These are phyloP conservation scores for Lordiphosa fenestrarum DNA, from an alignment of 2,888 invertebrate species.

Conservation along the genomic window DNA sequence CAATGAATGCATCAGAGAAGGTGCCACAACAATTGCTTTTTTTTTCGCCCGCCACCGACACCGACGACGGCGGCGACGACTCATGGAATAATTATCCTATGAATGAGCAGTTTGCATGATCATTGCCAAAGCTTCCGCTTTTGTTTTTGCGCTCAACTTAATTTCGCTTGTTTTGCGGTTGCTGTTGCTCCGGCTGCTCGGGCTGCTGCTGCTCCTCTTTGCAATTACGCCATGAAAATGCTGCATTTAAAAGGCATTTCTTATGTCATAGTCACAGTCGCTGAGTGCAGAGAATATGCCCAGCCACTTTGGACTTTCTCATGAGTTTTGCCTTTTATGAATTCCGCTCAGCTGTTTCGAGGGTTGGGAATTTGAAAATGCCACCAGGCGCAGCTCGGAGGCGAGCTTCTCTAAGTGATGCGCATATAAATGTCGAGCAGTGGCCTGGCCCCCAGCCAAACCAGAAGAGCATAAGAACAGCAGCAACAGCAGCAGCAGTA, in stretches of 20 bases:
- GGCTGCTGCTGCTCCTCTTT: slow-evolving; percentile 37
- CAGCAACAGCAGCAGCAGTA: slow-evolving; percentile 1
- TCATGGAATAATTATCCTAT: slow-evolving; percentile 77
- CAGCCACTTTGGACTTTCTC: slow-evolving; percentile 35
- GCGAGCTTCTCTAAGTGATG: slow-evolving; percentile 63
- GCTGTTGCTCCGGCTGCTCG: slow-evolving; percentile 12
- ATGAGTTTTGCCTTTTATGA: slow-evolving; percentile 50
- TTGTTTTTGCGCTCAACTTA: slow-evolving; percentile 64
- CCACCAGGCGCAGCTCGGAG: slow-evolving; percentile 13
- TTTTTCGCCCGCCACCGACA: slow-evolving; percentile 7
- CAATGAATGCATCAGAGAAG: slow-evolving; percentile 51
- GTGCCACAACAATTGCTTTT: slow-evolving; percentile 48
- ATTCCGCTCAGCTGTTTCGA: slow-evolving; percentile 66
- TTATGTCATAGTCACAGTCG: slow-evolving; percentile 55
- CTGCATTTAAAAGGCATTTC: slow-evolving; percentile 71
- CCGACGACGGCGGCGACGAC: slow-evolving; percentile 38
- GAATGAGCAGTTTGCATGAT: slow-evolving; percentile 76
- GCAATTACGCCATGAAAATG: slow-evolving; percentile 74
- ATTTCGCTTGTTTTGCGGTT: slow-evolving; percentile 27
- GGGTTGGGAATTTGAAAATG: slow-evolving; percentile 44
- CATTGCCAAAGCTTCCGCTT: slow-evolving; percentile 76
- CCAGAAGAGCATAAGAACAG: no score
- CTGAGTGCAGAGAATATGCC: slow-evolving; percentile 44
- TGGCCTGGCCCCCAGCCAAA: slow-evolving; percentile 52
- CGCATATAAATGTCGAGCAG: slow-evolving; percentile 76